Evolutionary conservation across 2,888 invertebrate species (phyloP), one percentile per base, ranked within the genome.

Genomic region (Eristalis arbustorum): DNA sequence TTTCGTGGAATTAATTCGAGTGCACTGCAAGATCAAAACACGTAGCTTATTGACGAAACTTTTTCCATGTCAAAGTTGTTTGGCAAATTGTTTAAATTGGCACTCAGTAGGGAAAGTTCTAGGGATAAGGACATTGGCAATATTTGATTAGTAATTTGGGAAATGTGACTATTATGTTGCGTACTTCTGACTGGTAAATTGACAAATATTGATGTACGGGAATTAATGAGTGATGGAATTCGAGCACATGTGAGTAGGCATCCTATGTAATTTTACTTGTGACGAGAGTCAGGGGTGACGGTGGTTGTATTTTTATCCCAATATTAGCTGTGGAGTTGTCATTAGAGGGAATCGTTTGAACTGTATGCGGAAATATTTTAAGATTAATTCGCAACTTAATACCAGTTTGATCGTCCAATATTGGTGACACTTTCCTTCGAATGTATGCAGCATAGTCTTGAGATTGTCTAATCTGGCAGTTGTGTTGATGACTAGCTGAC

Each of bases 51-150:
- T 73, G 64, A 63, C 18, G 62, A 72, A 40, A 69, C 34, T 73
- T 81, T 56, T 73, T 25, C 34, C 49, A 73, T 66, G 73, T 74
- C 63, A 85, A 85, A 81, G 81, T 72, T 81, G 40, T 69, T 81
- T 69, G 56, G 67, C 42, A 62, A 71, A 85, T 85, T 85, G 77
- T 81, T 81, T 66, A 42, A 81, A 74, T 85, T 81, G 74, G 59
- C 14, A 77, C 77, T 81, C 56, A 68, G 76, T 23, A 37, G 22
- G 14, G 31, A 66, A 85, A 74, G 73, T 73, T 49, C 40, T 57
- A 28, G 62, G 64, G 61, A 61, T 57, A 31, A 72, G 22, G 40
- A 72, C 75, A 66, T 75, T 75, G 79, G 18, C 66, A 62, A 80
- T 76, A 76, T 80, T 80, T 80, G 66, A 84, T 67, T 71, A 72